Conservation (phyloP, 2,113 vertebrate genomes). For the Coturnix japonica region DNA sequence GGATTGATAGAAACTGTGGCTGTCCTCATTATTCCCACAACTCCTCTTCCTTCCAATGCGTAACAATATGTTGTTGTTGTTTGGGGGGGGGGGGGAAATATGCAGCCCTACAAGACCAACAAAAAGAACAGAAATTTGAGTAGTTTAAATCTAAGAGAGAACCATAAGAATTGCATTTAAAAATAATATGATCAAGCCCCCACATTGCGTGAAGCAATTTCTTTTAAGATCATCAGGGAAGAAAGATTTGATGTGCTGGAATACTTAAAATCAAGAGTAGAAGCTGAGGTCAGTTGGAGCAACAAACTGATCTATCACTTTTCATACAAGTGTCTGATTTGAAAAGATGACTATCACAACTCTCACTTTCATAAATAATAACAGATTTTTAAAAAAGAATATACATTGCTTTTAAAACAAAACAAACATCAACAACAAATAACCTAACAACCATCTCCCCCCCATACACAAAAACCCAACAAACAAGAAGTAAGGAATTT, state of each 20-base stretch:
- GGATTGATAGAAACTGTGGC: not conserved
- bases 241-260: not conserved
- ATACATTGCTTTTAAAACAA: not conserved
- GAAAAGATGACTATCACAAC: not conserved
- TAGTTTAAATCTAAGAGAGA: not conserved
- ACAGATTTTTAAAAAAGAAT: too few relatives aligned
- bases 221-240: not conserved
- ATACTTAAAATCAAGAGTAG: not conserved
- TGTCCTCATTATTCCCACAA: not conserved
- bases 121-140: not conserved
- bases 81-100: not conserved
- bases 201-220: not conserved
- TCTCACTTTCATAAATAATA: not conserved
- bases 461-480: too few relatives aligned
- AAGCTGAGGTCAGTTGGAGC: not conserved
- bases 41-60: not conserved
- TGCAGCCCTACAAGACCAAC: fast-evolving
- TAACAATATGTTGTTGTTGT: not conserved
- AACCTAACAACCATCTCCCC: too few relatives aligned
- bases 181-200: not conserved
- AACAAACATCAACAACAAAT: too few relatives aligned
- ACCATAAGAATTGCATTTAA: not conserved
- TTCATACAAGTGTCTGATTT: not conserved
- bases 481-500: not conserved
- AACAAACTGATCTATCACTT: not conserved